These are phyloP conservation scores for Corvus moneduloides DNA, from an alignment of 2,113 vertebrate species.

Conservation along the genomic window DNA sequence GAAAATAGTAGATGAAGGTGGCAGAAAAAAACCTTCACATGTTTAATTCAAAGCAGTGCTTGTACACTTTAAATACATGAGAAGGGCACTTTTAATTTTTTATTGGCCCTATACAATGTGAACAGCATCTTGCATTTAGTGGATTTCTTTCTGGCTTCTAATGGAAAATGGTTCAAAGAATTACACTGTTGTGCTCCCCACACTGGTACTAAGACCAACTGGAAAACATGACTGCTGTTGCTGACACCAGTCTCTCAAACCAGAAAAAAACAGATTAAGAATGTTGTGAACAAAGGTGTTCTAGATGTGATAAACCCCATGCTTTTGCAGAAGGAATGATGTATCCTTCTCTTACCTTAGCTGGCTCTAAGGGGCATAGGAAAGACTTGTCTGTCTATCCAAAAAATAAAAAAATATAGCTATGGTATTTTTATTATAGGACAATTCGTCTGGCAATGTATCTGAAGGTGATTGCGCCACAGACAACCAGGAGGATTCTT, in stretches of 20 bases:
- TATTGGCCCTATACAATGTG: not conserved
- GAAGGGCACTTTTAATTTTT: conserved; percentile 4
- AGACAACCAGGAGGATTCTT: conserved; percentile 85
- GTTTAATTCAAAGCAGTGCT: not conserved
- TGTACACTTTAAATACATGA: not conserved
- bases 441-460: conserved; percentile 92
- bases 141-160: not conserved
- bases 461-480: conserved; percentile 90
- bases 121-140: not conserved
- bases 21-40: conserved; percentile 3
- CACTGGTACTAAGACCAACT: not conserved
- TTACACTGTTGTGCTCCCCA: not conserved
- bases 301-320: not conserved
- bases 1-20: conserved; percentile 2
- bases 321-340: conserved; percentile 22
- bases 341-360: not conserved
- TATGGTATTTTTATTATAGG: conserved; percentile 76
- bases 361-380: not conserved
- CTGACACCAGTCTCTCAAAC: not conserved
- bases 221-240: not conserved
- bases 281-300: not conserved
- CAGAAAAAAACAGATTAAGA: not conserved
- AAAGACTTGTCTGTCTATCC: conserved; percentile 45
- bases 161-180: not conserved
- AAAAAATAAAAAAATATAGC: conserved; percentile 28